Conservation (phyloP, 2,113 vertebrate genomes). For the Xiphorhynchus elegans region DNA sequence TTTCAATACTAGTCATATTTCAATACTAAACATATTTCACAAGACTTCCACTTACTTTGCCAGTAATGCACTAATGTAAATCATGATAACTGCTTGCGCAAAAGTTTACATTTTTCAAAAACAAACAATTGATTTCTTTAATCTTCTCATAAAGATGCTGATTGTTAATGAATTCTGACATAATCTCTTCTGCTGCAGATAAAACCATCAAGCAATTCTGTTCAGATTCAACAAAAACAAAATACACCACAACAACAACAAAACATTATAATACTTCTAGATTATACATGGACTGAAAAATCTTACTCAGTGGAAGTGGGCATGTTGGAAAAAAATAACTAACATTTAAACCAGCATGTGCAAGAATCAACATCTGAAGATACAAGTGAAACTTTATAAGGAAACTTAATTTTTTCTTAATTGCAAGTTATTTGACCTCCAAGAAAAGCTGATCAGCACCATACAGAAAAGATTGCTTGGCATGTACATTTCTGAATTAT, state of each 20-base stretch:
- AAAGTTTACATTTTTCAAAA: conserved; percentile 52
- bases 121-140: conserved; percentile 49
- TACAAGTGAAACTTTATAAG: neutral
- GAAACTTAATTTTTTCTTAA: neutral
- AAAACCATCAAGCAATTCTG: conserved; percentile 25
- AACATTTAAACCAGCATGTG: neutral
- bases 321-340: conserved; percentile 5
- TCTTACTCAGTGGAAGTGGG: neutral
- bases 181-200: conserved; percentile 2
- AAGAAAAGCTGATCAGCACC: neutral
- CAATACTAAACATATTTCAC: neutral
- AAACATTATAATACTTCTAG: conserved; percentile 20
- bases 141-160: conserved; percentile 27
- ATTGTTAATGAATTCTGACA: conserved; percentile 28
- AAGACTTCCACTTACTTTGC: neutral
- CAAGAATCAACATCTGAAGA: neutral
- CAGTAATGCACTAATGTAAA: conserved; percentile 38
- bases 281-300: conserved; percentile 7
- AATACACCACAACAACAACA: too few species aligned
- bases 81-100: neutral
- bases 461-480: neutral
- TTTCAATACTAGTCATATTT: neutral
- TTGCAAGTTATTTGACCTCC: neutral
- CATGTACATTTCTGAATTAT: neutral
- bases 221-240: conserved; percentile 10